Evolutionary conservation across 2,113 vertebrate species (phyloP), one percentile per base, ranked within the genome.

Genomic region (Cichladusa arquata): DNA sequence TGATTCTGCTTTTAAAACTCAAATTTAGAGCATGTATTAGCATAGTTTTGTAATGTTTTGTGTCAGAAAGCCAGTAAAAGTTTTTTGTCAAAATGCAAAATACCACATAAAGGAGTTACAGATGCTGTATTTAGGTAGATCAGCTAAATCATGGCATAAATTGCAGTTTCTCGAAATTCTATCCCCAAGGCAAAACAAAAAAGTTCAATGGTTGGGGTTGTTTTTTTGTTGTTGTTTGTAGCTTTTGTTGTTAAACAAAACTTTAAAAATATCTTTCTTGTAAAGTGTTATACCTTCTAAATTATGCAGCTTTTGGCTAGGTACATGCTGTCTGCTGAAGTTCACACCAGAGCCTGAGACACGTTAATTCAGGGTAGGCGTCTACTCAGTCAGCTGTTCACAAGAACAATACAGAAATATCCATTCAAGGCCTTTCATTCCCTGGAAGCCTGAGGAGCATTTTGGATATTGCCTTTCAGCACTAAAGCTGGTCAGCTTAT

Each of bases 401-500:
- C 24, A 42, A 69, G 73, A 84, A 88, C 3, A 3, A 2, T 82
- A 80, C 14, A 87, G 74, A 82, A 42, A 54, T 66, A 94, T 71
- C 36, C 67, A 57, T 83, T 61, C 33, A 73, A 69, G 66, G 34
- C 29, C 47, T 71, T 97, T 93, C 73, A 40, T 56, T 88, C 91
- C 64, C 50, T 80, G 44, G 51, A 89, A 95, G 69, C 29, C 77
- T 0, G 0, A 94, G 80, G 57, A 96, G 50, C 60, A 16, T 70
- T 95, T 88, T 96, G 53, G 45, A 76, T 95, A 90, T 79, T 84
- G 77, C 88, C 74, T 96, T 97, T 96, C 88, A 97, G 72, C 72
- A 86, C 80, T 96, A 94, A 95, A 94, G 83, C 86, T 86, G 90
- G 96, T 95, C 93, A 96, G 80, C 92, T 96, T 94, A 92, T 96